A percentile compares a stretch with the other conserved stretches of the same genome.
Conservation (phyloP, 2,888 invertebrate species). For the Alentia gelatinosa region DNA sequence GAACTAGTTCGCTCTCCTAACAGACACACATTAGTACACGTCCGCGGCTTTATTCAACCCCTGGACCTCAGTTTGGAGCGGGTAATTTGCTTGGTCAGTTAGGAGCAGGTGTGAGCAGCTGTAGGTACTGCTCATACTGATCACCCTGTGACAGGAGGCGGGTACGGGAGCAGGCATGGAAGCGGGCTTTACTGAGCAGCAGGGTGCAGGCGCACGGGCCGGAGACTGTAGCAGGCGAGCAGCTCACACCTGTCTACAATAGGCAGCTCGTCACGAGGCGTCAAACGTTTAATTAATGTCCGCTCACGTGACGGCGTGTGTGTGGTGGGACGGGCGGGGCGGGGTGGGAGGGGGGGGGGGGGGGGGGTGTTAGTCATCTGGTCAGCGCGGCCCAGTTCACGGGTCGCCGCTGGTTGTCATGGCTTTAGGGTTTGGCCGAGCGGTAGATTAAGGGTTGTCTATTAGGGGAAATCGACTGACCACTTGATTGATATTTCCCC, state of each 20-base stretch:
- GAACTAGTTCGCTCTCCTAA: no score
- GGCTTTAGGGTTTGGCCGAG: not conserved
- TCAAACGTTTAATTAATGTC: slow-evolving; percentile 18
- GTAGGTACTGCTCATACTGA: no score
- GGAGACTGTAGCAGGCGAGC: not conserved
- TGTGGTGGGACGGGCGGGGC: not conserved
- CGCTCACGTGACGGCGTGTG: not conserved
- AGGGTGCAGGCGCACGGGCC: no score
- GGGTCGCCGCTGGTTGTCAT: not conserved
- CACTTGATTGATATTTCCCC: not conserved
- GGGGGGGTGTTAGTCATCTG: not conserved
- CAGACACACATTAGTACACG: no score
- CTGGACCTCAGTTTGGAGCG: no score
- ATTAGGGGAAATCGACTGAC: not conserved
- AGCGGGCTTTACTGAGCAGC: no score
- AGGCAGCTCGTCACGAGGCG: slow-evolving; percentile 26
- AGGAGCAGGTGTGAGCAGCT: no score
- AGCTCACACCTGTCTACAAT: slow-evolving; percentile 23
- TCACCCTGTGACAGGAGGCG: no score
- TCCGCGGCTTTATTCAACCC: no score
- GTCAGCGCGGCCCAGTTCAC: not conserved
- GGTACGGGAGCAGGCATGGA: no score
- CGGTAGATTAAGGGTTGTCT: not conserved
- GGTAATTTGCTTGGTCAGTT: no score
- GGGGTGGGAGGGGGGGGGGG: not conserved